phyloP scores from a whole-genome alignment of 2,888 invertebrate species.

The Noctua pronuba region DNA sequence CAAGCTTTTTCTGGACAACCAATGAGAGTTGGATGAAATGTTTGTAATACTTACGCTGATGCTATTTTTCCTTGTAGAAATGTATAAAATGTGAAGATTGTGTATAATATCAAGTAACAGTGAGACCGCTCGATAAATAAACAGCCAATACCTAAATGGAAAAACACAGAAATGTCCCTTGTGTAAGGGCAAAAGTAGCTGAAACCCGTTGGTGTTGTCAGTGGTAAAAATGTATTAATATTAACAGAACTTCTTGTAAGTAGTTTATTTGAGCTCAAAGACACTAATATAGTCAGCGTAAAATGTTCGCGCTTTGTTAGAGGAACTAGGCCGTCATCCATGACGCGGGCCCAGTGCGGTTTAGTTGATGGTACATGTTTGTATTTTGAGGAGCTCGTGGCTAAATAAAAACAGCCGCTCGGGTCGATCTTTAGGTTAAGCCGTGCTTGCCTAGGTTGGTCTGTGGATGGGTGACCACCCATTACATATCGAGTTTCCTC shows the following conservation, averaged over 20 bases:
- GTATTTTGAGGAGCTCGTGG: too few relatives aligned
- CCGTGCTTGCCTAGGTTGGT: too few relatives aligned
- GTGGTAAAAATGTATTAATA: background rate
- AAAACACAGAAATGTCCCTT: background rate
- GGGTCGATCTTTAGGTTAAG: too few relatives aligned
- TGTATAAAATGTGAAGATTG: background rate
- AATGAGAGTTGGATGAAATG: slow-evolving; percentile 56
- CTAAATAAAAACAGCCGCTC: too few relatives aligned
- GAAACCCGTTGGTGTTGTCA: background rate
- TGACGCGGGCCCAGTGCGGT: background rate
- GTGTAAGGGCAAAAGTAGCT: background rate
- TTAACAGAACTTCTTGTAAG: background rate
- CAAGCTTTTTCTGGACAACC: slow-evolving; percentile 68
- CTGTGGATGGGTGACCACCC: too few relatives aligned
- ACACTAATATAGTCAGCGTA: background rate
- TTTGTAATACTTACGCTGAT: slow-evolving; percentile 41
- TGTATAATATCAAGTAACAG: background rate
- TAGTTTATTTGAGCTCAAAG: background rate
- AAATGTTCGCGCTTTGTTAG: background rate
- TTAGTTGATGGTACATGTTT: background rate
- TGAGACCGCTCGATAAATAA: background rate
- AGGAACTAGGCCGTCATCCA: background rate
- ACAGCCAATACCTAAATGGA: background rate
- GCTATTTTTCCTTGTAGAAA: slow-evolving; percentile 5
- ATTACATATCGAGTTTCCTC: too few relatives aligned